Evolutionary conservation across 1,140 invertebrate genomes (phyloP), one percentile per base, ranked within the genome.

Genomic region (Macrobrachium rosenbergii): DNA sequence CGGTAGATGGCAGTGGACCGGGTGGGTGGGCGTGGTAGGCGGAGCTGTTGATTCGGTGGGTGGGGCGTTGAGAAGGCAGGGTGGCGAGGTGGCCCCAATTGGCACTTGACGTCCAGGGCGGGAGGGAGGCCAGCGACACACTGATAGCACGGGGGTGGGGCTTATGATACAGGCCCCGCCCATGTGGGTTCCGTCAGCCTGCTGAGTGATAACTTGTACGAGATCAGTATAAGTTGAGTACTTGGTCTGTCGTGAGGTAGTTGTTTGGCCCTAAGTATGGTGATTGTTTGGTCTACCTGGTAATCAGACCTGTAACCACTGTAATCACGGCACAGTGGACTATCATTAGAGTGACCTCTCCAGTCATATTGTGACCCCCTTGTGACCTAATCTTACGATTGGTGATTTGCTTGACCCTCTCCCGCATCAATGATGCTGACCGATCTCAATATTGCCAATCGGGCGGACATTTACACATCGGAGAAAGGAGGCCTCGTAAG

Each of bases 231-330:
- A 88, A 88, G 87, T 83, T 88, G 87, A 88, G 87, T 88, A 88
- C 87, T 88, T 88, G 87, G 87, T 88, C 87, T 88, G 87, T 88
- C 87, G 82, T 88, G 87, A 88, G 87, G 81, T 77, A 83, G 87
- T 88, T 88, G 87, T 88, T 88, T 83, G 82, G 87, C 87, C 87
- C 87, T 88, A 88, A 88, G 87, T 88, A 88, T 88, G 87, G 87
- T 88, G 87, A 88, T 88, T 88, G 87, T 88, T 88, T 83, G 81
- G 87, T 88, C 81, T 88, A 88, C 87, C 87, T 88, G 87, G 87
- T 88, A 88, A 88, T 88, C 87, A 88, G 75, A 83, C 87, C 87
- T 83, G 87, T 88, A 88, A 88, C 87, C 87, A 88, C 87, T 88
- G 87, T 88, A 88, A 88, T 88, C 87, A 88, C 75, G 87, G 28